A percentile compares a stretch with the other conserved stretches of the same genome.
Evolutionary conservation across 1,140 invertebrate genomes (phyloP).

Genomic region (Melanaphis sacchari): DNA sequence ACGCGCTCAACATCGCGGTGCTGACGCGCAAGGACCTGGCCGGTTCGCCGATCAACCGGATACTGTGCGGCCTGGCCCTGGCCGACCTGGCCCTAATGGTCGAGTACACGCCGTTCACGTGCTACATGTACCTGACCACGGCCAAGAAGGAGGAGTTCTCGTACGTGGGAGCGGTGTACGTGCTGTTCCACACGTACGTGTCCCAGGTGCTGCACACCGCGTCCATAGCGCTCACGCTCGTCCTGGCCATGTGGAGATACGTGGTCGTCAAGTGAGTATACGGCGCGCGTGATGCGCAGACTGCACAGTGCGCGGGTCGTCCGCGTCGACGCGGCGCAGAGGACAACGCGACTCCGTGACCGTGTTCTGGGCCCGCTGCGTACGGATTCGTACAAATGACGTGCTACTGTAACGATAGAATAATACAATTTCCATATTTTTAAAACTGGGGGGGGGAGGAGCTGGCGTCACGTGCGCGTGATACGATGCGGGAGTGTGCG

Average conservation of each 20-base stretch:
- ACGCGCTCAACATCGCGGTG: constrained; percentile 92
- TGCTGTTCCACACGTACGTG: constrained; percentile 85
- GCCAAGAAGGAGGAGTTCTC: constrained; percentile 69
- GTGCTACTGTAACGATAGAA: no score
- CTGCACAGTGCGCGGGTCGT: no score
- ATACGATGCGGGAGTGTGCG: no score
- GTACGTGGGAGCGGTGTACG: constrained; percentile 81
- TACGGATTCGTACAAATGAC: no score
- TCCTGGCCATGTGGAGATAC: constrained; percentile 91
- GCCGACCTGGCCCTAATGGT: constrained; percentile 92
- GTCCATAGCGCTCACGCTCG: constrained; percentile 90
- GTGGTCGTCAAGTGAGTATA: constrained; percentile 74
- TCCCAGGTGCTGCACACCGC: constrained; percentile 87
- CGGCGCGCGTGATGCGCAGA: no score
- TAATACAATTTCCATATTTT: no score
- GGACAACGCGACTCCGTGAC: no score
- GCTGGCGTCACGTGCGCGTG: no score
- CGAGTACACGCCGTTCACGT: constrained; percentile 89
- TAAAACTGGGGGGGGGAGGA: no score
- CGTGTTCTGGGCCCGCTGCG: no score
- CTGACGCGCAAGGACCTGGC: constrained; percentile 88
- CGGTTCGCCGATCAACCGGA: constrained; percentile 85
- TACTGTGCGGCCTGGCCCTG: constrained; percentile 85
- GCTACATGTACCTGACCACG: constrained; percentile 77
- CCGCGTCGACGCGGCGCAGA: no score